Conservation (phyloP, 2,888 invertebrate genomes). For the Entomobrya proxima region DNA sequence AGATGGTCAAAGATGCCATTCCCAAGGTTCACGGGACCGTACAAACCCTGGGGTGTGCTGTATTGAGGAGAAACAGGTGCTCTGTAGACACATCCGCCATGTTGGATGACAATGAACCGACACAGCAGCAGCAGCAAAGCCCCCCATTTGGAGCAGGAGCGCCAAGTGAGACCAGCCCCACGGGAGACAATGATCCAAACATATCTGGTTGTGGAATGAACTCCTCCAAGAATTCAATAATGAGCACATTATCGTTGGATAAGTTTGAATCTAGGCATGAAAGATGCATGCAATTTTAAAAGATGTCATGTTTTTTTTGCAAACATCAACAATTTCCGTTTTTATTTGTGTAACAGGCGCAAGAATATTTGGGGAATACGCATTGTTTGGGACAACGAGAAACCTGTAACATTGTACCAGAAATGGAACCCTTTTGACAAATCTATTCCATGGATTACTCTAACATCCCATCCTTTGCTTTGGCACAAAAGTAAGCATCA, state of each 20-base stretch:
- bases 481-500: constrained; percentile 81
- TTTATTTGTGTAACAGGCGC: constrained; percentile 78
- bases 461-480: constrained; percentile 87
- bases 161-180: constrained; percentile 31
- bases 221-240: constrained; percentile 78
- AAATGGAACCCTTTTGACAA: constrained; percentile 91
- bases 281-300: not conserved
- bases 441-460: constrained; percentile 87
- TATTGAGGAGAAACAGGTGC: constrained; percentile 68
- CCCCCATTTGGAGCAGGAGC: not conserved
- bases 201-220: constrained; percentile 55
- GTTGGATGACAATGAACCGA: not conserved
- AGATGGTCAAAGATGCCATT: constrained; percentile 84
- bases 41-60: constrained; percentile 72
- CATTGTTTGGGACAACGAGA: constrained; percentile 87
- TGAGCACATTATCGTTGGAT: constrained; percentile 78
- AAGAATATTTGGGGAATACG: constrained; percentile 86
- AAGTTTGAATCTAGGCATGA: constrained; percentile 83
- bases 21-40: constrained; percentile 77
- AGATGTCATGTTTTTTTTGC: not conserved
- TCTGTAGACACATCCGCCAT: constrained; percentile 21
- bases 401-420: constrained; percentile 83
- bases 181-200: constrained; percentile 41
- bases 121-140: constrained; percentile 11
- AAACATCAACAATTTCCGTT: too few species aligned